phyloP scores from a whole-genome alignment of 2,888 invertebrate genomes.

The Eurytoma adleriae region DNA sequence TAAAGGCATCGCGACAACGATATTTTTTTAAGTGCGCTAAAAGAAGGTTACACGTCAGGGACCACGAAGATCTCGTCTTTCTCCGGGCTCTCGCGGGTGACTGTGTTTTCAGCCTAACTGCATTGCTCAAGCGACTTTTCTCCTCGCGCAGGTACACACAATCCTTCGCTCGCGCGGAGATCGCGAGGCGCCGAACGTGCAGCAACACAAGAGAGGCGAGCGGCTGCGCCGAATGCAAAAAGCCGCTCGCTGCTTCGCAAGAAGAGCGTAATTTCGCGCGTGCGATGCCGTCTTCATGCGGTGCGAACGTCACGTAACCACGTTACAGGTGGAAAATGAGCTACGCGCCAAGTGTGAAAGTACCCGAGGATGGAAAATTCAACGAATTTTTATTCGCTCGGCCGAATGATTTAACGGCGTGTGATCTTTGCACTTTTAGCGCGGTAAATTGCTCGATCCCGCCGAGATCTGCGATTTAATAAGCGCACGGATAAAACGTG shows the following conservation, averaged over 20 bases:
- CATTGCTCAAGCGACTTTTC: too few species aligned
- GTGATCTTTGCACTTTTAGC: neutral
- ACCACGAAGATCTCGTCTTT: too few species aligned
- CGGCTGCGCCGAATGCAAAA: constrained; percentile 2
- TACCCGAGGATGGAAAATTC: constrained; percentile 17
- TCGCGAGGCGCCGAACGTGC: too few species aligned
- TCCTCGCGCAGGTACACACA: too few species aligned
- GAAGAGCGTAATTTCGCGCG: neutral
- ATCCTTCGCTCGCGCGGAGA: too few species aligned
- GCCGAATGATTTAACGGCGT: constrained; percentile 13
- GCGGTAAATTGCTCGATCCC: neutral
- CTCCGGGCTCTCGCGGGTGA: too few species aligned
- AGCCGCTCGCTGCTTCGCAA: constrained; percentile 2
- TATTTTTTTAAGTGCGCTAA: too few species aligned
- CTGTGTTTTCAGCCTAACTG: too few species aligned
- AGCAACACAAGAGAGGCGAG: too few species aligned
- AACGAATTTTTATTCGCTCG: neutral
- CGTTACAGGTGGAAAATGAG: constrained; percentile 43
- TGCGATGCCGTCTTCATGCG: neutral
- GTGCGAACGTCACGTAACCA: constrained; percentile 38
- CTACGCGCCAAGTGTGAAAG: constrained; percentile 18
- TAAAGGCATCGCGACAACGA: too few species aligned
- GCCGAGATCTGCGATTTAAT: neutral
- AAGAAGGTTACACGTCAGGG: too few species aligned
- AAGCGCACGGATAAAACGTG: neutral